These are phyloP conservation scores for Enteromius afrohamiltoni DNA, from an alignment of 2,797 vertebrate genomes.

Conservation along the genomic window DNA sequence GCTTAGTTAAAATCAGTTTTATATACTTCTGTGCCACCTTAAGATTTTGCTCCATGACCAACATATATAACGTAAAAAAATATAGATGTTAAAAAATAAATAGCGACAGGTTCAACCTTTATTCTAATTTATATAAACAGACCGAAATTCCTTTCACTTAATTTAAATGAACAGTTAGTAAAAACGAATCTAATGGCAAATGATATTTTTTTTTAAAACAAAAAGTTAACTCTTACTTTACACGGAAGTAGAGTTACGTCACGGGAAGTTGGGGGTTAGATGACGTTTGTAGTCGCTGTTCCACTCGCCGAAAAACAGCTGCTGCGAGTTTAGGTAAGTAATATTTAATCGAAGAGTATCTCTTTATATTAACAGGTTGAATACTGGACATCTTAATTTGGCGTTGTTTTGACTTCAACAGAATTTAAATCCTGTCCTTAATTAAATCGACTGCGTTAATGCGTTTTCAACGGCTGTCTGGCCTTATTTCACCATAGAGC, in stretches of 20 bases:
- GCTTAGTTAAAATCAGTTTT: neutral
- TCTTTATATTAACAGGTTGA: neutral
- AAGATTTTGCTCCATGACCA: slow-evolving; percentile 4
- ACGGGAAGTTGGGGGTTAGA: slow-evolving; percentile 52
- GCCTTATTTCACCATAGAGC: slow-evolving; percentile 19
- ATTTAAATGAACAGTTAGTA: neutral
- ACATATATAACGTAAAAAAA: neutral
- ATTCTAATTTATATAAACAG: neutral
- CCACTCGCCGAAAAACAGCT: slow-evolving; percentile 48
- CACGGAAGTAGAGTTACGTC: slow-evolving; percentile 63
- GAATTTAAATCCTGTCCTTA: neutral
- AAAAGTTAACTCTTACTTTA: slow-evolving; percentile 23
- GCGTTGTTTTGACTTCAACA: neutral
- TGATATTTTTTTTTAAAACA: fast-evolving
- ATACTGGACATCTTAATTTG: neutral
- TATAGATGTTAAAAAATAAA: neutral
- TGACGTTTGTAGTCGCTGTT: slow-evolving; percentile 63
- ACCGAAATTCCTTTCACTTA: no score
- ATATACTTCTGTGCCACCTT: slow-evolving; percentile 21
- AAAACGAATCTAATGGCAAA: neutral
- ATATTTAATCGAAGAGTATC: neutral
- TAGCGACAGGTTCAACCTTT: neutral
- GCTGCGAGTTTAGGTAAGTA: slow-evolving; percentile 50
- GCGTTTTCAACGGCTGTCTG: slow-evolving; percentile 15
- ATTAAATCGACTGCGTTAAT: neutral